phyloP scores from a whole-genome alignment of 37 sponge, comb jelly and placozoan genomes.

The Aphrocallistes beatrix region DNA sequence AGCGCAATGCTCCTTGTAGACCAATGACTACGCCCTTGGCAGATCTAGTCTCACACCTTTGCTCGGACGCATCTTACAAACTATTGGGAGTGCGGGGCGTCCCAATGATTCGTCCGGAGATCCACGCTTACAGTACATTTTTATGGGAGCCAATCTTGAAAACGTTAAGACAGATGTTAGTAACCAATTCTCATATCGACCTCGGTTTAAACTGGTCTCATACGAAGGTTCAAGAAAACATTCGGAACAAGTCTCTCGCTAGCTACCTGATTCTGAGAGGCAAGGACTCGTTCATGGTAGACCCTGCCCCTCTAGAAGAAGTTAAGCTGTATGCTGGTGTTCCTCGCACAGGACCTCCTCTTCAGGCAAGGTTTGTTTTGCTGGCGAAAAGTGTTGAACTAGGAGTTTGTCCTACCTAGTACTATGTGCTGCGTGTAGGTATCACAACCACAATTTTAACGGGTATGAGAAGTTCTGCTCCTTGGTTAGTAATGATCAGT shows the following conservation, averaged over 20 bases:
- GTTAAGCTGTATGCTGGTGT: slow-evolving; percentile 25
- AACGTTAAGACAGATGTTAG: slow-evolving; percentile 61
- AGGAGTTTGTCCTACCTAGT: too few relatives aligned
- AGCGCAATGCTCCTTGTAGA: background rate
- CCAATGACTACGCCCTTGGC: slow-evolving; percentile 18
- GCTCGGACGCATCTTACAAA: slow-evolving; percentile 49
- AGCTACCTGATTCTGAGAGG: slow-evolving; percentile 49
- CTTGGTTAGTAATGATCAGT: slow-evolving; percentile 52
- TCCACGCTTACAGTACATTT: slow-evolving; percentile 48
- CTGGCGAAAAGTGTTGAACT: background rate
- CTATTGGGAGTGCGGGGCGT: slow-evolving; percentile 44
- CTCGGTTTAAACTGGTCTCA: slow-evolving; percentile 68
- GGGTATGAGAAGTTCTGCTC: slow-evolving; percentile 59
- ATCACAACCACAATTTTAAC: slow-evolving; percentile 31
- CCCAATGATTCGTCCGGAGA: slow-evolving; percentile 46
- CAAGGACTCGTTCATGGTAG: slow-evolving; percentile 28
- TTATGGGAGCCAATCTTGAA: slow-evolving; percentile 68
- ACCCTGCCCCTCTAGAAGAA: slow-evolving; percentile 25
- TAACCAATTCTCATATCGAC: slow-evolving; percentile 49
- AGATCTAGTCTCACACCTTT: slow-evolving; percentile 39
- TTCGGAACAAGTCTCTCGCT: slow-evolving; percentile 37
- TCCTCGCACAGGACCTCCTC: background rate
- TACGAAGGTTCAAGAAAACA: background rate
- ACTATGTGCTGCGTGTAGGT: background rate
- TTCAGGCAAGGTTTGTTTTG: background rate